Conservation (phyloP, 2,888 invertebrate genomes). For the Drosophila colorata region DNA sequence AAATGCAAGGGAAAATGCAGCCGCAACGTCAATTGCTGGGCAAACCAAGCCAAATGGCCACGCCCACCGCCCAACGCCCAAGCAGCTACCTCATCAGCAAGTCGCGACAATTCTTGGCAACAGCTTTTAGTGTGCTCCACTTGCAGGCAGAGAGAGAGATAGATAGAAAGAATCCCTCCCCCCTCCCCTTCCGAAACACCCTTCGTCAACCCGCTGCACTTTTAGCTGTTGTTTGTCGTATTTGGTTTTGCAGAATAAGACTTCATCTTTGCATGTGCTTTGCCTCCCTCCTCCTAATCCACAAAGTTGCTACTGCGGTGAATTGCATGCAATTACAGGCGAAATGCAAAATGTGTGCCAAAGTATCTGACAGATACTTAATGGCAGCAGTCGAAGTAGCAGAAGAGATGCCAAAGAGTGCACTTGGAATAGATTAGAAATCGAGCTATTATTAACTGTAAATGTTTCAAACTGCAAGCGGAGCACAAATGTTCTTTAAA, state of each 20-base stretch:
- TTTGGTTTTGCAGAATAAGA: constrained; percentile 35
- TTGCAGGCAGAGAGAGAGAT: constrained; percentile 18
- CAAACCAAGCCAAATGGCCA: constrained; percentile 58
- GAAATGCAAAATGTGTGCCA: constrained; percentile 78
- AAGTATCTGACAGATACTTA: constrained; percentile 79
- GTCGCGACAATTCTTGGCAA: constrained; percentile 78
- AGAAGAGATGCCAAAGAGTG: constrained; percentile 22
- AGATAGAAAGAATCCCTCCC: too few species aligned
- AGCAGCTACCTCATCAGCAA: constrained; percentile 60
- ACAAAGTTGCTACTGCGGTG: constrained; percentile 26
- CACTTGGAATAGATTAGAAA: constrained; percentile 31
- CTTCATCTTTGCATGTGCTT: constrained; percentile 10
- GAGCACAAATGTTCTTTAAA: background rate
- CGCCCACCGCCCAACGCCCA: constrained; percentile 30
- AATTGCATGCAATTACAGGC: constrained; percentile 78
- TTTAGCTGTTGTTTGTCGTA: constrained; percentile 49
- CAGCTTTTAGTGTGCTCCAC: constrained; percentile 61
- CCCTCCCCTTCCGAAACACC: background rate
- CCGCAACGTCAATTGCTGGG: constrained; percentile 79
- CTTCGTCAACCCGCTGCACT: constrained; percentile 18
- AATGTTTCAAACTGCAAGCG: background rate
- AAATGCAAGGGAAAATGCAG: constrained; percentile 64
- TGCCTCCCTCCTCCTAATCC: constrained; percentile 3
- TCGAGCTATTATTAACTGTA: constrained; percentile 2
- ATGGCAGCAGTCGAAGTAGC: constrained; percentile 45